Evolutionary conservation across 2,888 invertebrate genomes (phyloP).

Genomic region (Drosophila ustulata): DNA sequence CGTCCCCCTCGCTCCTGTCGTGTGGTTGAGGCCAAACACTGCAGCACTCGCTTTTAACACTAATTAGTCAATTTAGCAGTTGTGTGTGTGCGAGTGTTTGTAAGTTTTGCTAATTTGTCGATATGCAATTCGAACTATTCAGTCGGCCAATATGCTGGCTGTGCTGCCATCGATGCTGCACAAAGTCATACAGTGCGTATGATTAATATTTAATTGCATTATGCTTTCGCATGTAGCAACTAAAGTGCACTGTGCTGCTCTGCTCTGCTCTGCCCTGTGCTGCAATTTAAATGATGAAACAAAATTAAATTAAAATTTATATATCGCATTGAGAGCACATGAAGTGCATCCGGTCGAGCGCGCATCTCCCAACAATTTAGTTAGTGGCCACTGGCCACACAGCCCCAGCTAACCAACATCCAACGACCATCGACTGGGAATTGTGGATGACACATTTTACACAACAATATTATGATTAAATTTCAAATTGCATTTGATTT

Average conservation of each 20-base stretch:
- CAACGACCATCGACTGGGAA: conserved; percentile 17
- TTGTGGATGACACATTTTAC: conserved; percentile 27
- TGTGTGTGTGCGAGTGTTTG: conserved; percentile 26
- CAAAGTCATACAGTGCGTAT: conserved; percentile 55
- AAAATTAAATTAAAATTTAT: conserved; percentile 70
- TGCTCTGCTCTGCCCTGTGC: neutral
- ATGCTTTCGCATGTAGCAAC: conserved; percentile 45
- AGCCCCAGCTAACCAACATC: no score
- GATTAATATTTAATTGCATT: conserved; percentile 77
- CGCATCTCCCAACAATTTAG: conserved; percentile 19
- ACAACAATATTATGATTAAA: conserved; percentile 33
- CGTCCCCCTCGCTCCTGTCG: no score
- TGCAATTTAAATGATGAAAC: conserved; percentile 47
- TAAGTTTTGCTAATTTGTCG: conserved; percentile 70
- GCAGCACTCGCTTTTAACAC: conserved; percentile 63
- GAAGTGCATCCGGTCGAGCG: conserved; percentile 44
- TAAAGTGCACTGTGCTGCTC: conserved; percentile 36
- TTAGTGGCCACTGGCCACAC: conserved; percentile 8
- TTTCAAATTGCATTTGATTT: conserved; percentile 30
- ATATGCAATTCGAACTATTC: conserved; percentile 43
- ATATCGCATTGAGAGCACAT: conserved; percentile 28
- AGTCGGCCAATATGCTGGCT: conserved; percentile 38
- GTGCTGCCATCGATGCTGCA: conserved; percentile 8
- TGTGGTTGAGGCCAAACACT: conserved; percentile 39
- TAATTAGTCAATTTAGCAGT: conserved; percentile 65